Conservation (phyloP, 2,888 invertebrate species). For the Nephrocerus scutellatus region DNA sequence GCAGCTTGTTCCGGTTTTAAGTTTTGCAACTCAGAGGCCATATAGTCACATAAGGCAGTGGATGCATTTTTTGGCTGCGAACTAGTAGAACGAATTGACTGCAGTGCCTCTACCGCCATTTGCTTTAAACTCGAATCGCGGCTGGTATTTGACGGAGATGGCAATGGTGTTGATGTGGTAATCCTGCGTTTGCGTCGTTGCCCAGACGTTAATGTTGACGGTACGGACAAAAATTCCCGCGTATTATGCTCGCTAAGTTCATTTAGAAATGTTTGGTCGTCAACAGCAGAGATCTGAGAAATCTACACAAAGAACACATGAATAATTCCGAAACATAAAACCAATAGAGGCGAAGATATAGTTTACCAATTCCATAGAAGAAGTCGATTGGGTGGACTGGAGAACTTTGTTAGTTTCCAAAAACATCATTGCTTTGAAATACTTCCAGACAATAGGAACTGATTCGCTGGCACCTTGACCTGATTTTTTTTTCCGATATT, state of each 20-base stretch:
- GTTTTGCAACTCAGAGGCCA: conserved; percentile 8
- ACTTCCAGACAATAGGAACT: conserved; percentile 13
- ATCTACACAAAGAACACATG: conserved; percentile 2
- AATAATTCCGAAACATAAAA: conserved; percentile 2
- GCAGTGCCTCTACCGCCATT: conserved; percentile 9
- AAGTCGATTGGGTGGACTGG: conserved; percentile 8
- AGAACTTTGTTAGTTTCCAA: conserved; percentile 7
- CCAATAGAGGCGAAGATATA: conserved; percentile 6
- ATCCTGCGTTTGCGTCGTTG: conserved; percentile 7
- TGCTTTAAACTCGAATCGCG: background rate
- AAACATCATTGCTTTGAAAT: conserved; percentile 17
- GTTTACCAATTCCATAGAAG: conserved; percentile 10
- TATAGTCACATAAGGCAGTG: conserved; percentile 9
- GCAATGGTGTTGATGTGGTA: conserved; percentile 4
- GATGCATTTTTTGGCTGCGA: conserved; percentile 2
- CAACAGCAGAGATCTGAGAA: conserved; percentile 8
- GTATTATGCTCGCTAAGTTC: conserved; percentile 4
- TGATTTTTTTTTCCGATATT: conserved; percentile 10
- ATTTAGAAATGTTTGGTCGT: conserved; percentile 3
- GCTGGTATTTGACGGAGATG: conserved; percentile 2
- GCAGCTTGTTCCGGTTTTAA: conserved; percentile 9
- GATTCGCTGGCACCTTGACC: conserved; percentile 8
- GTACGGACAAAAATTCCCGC: conserved; percentile 4
- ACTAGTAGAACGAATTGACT: background rate
- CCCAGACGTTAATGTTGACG: too few relatives aligned